Percentiles rank a stretch among this genome's conserved stretches.
phyloP scores from a whole-genome alignment of 2,113 vertebrate species.

The Gymnobelideus leadbeateri region DNA sequence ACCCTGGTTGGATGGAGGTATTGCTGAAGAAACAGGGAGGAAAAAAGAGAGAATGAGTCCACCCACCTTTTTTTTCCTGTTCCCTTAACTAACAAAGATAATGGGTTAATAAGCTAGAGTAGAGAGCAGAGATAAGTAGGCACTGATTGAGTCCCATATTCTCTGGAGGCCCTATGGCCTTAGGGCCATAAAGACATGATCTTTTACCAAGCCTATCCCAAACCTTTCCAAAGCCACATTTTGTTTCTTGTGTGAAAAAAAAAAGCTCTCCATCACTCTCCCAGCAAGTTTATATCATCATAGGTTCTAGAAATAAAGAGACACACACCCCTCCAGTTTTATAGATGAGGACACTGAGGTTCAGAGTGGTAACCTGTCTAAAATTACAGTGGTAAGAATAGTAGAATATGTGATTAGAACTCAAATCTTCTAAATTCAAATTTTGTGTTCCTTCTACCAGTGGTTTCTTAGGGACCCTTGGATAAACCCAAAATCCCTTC shows the following conservation, averaged over 20 bases:
- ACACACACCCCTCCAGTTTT: background rate
- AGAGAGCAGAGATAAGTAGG: background rate
- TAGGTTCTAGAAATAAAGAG: background rate
- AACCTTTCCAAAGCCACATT: background rate
- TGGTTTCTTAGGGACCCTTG: background rate
- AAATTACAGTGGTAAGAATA: background rate
- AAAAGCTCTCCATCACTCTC: background rate
- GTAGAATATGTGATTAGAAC: background rate
- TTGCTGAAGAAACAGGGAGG: background rate
- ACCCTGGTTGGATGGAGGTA: background rate
- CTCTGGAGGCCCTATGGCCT: background rate
- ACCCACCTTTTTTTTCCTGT: background rate
- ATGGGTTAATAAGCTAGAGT: background rate
- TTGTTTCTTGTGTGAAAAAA: background rate
- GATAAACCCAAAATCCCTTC: background rate
- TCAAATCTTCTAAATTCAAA: background rate
- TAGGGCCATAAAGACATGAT: background rate
- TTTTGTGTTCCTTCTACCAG: background rate
- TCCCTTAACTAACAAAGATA: background rate
- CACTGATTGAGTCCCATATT: background rate
- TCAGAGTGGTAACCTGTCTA: background rate
- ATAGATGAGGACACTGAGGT: background rate
- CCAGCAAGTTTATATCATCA: background rate
- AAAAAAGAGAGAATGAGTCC: background rate
- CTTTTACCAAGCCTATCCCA: background rate